Base-by-base conservation (phyloP, 1,140 invertebrate species). In the Hypsibius dujardini region DNA sequence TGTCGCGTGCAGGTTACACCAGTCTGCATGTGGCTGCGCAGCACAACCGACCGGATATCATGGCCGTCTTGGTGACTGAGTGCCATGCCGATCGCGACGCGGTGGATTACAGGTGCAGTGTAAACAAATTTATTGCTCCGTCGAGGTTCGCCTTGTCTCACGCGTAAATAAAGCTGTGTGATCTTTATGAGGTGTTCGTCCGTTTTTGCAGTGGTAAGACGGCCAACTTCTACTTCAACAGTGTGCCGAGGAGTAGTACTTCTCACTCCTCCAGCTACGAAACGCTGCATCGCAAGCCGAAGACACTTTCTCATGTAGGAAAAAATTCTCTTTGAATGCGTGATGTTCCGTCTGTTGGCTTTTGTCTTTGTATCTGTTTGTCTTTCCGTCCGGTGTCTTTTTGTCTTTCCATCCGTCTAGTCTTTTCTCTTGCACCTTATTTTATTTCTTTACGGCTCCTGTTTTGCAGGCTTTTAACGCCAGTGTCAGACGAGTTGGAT, bases 1-100 rank as follows among this genome's bases (percentile, higher is more conserved):
- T 7, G 42, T 67, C 62, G 12, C 62, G 62, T 42, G 62, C 62
- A 15, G 62, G 62, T 15, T 67, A 67, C 62, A 67, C 62, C 45
- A 12, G 12, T 12, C 62, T 67, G 62, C 62, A 67, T 42, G 42
- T 67, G 3, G 62, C 62, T 12, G 12, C 12, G 12, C 12, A 15
- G 62, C 62, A 42, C 3, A 12, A 67, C 12, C 12, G 45, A 3
- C 12, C 12, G 12, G 62, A 67, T 15, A 12, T 42, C 62, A 45
- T 67, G 12, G 42, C 12, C 3, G 62, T 42, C 3, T 42, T 67
- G 3, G 12, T 67, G 12, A 45, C 12, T 3, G 12, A 67, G 3
- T 67, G 62, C 62, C 12, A 67, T 7, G 62, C 62, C 12, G 62
- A 67, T 67, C 62, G 12, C 12, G 62, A 45, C 7, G 62, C 12